A percentile compares a stretch with the other conserved stretches of the same genome.
Evolutionary conservation across 2,888 invertebrate species (phyloP).

Genomic region (Ypsolopha sequella): DNA sequence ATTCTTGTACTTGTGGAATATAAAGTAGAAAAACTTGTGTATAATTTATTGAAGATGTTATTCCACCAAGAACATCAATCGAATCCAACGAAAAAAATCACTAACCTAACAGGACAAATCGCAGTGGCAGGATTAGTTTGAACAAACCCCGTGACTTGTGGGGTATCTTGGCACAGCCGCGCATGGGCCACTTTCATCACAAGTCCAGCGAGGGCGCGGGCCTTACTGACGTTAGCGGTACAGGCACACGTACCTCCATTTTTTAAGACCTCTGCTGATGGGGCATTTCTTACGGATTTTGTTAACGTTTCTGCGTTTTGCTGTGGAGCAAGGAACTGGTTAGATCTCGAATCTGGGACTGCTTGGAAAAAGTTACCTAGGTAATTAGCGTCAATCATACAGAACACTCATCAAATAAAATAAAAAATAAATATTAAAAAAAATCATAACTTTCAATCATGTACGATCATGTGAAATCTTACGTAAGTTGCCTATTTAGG

Average conservation of each 20-base stretch:
- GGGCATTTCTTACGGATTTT: conserved; percentile 37
- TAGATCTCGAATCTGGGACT: too few species aligned
- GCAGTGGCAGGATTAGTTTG: conserved; percentile 45
- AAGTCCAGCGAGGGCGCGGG: conserved; percentile 49
- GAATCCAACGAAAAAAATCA: too few species aligned
- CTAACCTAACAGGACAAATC: conserved; percentile 51
- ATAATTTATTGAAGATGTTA: too few species aligned
- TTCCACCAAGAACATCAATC: too few species aligned
- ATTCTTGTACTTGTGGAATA: too few species aligned
- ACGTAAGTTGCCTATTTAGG: too few species aligned
- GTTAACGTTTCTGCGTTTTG: conserved; percentile 48
- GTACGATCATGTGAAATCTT: too few species aligned
- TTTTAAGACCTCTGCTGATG: conserved; percentile 14
- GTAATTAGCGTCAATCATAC: too few species aligned
- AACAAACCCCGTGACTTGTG: conserved; percentile 46
- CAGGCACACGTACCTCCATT: conserved; percentile 17
- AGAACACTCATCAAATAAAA: too few species aligned
- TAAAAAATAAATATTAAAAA: too few species aligned
- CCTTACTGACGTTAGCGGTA: conserved; percentile 50
- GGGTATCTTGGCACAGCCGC: conserved; percentile 41
- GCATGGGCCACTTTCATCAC: conserved; percentile 51
- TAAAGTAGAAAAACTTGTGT: too few species aligned
- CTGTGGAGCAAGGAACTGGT: conserved; percentile 18
- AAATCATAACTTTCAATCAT: too few species aligned
- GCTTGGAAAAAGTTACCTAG: background rate